These are phyloP conservation scores for Mactra quadrangularis DNA, from an alignment of 1,140 invertebrate species.

Conservation along the genomic window DNA sequence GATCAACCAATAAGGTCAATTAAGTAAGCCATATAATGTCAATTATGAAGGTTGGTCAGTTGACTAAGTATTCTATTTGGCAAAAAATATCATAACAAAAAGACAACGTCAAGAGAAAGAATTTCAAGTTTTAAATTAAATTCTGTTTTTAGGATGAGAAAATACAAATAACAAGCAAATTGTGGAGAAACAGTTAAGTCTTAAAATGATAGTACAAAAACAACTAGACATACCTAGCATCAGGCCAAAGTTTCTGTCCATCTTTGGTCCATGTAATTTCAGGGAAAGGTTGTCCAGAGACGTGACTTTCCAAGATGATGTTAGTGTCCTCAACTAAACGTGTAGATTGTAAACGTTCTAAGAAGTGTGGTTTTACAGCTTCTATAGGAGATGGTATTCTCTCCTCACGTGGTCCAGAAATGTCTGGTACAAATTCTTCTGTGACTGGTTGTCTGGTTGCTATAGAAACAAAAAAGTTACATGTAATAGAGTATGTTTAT, in stretches of 20 bases:
- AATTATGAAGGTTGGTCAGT: too few relatives aligned
- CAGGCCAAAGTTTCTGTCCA: conserved; percentile 78
- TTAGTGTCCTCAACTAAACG: conserved; percentile 78
- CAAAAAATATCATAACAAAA: too few relatives aligned
- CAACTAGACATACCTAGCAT: conserved; percentile 70
- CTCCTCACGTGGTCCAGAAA: conserved; percentile 63
- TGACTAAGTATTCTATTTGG: too few relatives aligned
- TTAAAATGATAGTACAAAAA: too few relatives aligned
- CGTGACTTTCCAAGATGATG: conserved; percentile 82
- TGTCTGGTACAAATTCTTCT: conserved; percentile 48
- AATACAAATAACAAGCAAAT: too few relatives aligned
- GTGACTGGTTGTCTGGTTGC: conserved; percentile 36
- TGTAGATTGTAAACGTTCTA: conserved; percentile 86
- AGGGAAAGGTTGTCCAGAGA: conserved; percentile 84
- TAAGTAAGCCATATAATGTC: too few relatives aligned
- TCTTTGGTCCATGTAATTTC: conserved; percentile 83
- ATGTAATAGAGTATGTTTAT: background rate
- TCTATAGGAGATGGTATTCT: conserved; percentile 66
- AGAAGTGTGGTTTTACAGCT: conserved; percentile 76
- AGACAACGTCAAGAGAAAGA: too few relatives aligned
- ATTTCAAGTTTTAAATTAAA: too few relatives aligned
- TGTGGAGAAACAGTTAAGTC: too few relatives aligned
- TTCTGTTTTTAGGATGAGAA: too few relatives aligned
- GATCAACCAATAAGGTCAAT: too few relatives aligned
- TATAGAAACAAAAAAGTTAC: background rate